Percentiles rank a stretch among this genome's conserved stretches.
Conservation (phyloP, 2,888 invertebrate species). For the Apodemia duryi region DNA sequence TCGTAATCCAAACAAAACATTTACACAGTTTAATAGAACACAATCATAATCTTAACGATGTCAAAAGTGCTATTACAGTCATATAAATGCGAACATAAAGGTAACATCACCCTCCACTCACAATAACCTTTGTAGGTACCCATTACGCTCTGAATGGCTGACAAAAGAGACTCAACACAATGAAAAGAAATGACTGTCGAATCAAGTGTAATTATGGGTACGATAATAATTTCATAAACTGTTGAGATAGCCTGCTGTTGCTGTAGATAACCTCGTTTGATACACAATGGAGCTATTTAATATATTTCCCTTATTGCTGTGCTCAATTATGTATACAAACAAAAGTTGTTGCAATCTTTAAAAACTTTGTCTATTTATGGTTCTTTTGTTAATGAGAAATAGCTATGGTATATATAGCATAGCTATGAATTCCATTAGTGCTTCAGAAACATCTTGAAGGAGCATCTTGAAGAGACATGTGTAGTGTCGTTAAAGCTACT, state of each 20-base stretch:
- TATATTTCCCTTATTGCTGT: background rate
- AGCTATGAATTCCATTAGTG: no score
- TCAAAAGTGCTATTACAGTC: conserved; percentile 17
- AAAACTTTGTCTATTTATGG: no score
- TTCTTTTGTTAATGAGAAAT: no score
- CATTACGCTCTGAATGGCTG: conserved; percentile 42
- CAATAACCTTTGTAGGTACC: conserved; percentile 50
- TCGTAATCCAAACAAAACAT: background rate
- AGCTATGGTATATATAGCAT: no score
- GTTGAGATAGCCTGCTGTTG: conserved; percentile 30
- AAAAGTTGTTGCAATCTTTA: no score
- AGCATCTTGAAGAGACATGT: no score
- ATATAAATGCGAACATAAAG: conserved; percentile 38
- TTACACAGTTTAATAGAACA: conserved; percentile 10
- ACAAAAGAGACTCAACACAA: conserved; percentile 50
- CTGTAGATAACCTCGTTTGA: conserved; percentile 6
- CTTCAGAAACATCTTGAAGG: no score
- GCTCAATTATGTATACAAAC: no score
- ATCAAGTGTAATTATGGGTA: conserved; percentile 51
- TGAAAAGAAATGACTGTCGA: conserved; percentile 50
- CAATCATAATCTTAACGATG: conserved; percentile 20
- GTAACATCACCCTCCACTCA: conserved; percentile 38
- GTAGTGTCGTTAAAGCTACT: no score
- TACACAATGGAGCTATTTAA: conserved; percentile 16
- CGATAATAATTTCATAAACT: conserved; percentile 44